Base-by-base conservation (phyloP, 2,888 invertebrate genomes). In the Uloborus plumipes region DNA sequence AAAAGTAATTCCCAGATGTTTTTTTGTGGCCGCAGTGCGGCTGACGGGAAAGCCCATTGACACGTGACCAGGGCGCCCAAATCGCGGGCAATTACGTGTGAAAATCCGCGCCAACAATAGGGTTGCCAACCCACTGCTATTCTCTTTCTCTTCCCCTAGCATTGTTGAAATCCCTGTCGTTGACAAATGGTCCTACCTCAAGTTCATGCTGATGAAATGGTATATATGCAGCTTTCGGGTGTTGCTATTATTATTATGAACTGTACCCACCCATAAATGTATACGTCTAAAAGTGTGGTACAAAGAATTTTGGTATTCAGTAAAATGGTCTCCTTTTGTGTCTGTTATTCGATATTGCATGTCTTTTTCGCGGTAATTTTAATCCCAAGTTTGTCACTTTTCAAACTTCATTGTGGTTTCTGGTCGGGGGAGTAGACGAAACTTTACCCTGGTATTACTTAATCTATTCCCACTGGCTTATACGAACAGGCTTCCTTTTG, bases 51-150 rank as follows among this genome's bases (percentile, higher is more conserved):
- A 49, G 47, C 64, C 80, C 65, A 75, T 81, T 81, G 81, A 75
- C 81, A 82, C 81, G 81, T 82, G 81, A 70, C 76, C 66, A 65
- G 70, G 49, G 53, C 73, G 62, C 74, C 80, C 74, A 82, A 75
- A 82, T 71, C 81, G 75, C 51, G 76, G 59, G 81, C 76, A 82
- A 82, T 82, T 82, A 82, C 75, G 81, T 82, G 81, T 76, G 81
- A 82, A 82, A 82, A 82, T 71, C 76, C 70, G 18, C 66, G 74
- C 75, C 71, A 59, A 82, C 81, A 82, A 82, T 82, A 72, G 53
- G 70, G 71, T 53, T 61, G 61, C 67, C 70, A 53, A 53, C 59
- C 73, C 79, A 66, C 50, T 39, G 39, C 9, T 39, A 39, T 39
- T 39, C 39, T 39, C 39, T 39, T 39, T 39, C 58, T 51, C 62